phyloP scores from a whole-genome alignment of 37 sponge, comb jelly and placozoan species.

The Chondrilla cf. caribensis region DNA sequence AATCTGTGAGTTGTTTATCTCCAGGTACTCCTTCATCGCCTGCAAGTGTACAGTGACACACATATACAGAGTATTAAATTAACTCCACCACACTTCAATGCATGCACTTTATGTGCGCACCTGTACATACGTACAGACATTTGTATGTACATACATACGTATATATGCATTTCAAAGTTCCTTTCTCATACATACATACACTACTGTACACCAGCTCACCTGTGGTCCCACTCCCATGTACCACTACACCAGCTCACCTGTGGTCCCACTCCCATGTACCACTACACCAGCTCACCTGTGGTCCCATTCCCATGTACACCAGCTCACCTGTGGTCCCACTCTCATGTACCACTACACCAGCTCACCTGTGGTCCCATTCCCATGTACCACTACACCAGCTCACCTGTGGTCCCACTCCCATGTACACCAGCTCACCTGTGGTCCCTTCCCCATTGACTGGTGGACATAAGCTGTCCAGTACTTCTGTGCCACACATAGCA shows the following conservation, averaged over 20 bases:
- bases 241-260: not conserved
- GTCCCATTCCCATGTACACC: not conserved
- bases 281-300: not conserved
- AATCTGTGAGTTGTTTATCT: conserved; percentile 87
- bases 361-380: not conserved
- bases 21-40: conserved; percentile 83
- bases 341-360: too few relatives aligned
- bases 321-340: too few relatives aligned
- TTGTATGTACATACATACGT: not conserved
- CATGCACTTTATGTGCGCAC: too few relatives aligned
- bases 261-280: not conserved
- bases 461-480: conserved; percentile 92
- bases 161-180: too few relatives aligned
- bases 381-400: not conserved
- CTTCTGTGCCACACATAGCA: conserved; percentile 94
- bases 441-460: conserved; percentile 83
- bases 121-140: not conserved
- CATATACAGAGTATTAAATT: too few relatives aligned
- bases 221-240: too few relatives aligned
- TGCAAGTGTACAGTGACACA: not conserved
- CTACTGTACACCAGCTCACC: too few relatives aligned
- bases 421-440: conserved; percentile 31
- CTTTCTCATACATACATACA: too few relatives aligned
- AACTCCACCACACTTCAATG: too few relatives aligned
- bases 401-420: not conserved